Percentiles rank a stretch among this genome's conserved stretches.
These are phyloP conservation scores for Trialeurodes vaporariorum DNA, from an alignment of 1,140 invertebrate species.

Conservation along the genomic window DNA sequence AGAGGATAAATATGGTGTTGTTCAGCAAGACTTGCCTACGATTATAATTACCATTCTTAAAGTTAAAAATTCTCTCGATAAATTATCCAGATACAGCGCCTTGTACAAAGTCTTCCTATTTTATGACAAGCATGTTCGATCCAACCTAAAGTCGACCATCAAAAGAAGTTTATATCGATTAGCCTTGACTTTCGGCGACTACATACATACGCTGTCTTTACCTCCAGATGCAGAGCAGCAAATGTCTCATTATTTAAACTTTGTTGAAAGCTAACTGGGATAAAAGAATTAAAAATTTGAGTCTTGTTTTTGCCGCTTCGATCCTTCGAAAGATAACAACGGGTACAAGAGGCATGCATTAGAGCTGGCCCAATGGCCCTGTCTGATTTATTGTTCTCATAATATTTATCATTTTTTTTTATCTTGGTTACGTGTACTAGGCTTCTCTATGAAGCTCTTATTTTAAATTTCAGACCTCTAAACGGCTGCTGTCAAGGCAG, in stretches of 20 bases:
- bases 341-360: too few relatives aligned
- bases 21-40: slow-evolving; percentile 56
- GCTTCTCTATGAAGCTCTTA: too few relatives aligned
- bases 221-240: slow-evolving; percentile 20
- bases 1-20: slow-evolving; percentile 67
- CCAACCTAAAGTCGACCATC: slow-evolving; percentile 45
- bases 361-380: too few relatives aligned
- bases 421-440: too few relatives aligned
- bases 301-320: too few relatives aligned
- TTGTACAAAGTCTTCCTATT: slow-evolving; percentile 34
- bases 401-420: too few relatives aligned
- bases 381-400: too few relatives aligned
- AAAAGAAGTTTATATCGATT: slow-evolving; percentile 65
- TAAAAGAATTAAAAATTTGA: too few relatives aligned
- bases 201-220: slow-evolving; percentile 51
- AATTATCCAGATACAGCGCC: slow-evolving; percentile 49
- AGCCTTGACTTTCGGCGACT: slow-evolving; percentile 49
- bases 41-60: slow-evolving; percentile 52
- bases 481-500: too few relatives aligned
- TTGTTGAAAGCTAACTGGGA: not conserved
- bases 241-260: slow-evolving; percentile 12
- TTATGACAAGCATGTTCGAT: slow-evolving; percentile 31
- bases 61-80: slow-evolving; percentile 55
- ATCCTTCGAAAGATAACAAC: too few relatives aligned
- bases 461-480: too few relatives aligned